Evolutionary conservation across 2,113 vertebrate genomes (phyloP).

Genomic region (Chaenocephalus aceratus): DNA sequence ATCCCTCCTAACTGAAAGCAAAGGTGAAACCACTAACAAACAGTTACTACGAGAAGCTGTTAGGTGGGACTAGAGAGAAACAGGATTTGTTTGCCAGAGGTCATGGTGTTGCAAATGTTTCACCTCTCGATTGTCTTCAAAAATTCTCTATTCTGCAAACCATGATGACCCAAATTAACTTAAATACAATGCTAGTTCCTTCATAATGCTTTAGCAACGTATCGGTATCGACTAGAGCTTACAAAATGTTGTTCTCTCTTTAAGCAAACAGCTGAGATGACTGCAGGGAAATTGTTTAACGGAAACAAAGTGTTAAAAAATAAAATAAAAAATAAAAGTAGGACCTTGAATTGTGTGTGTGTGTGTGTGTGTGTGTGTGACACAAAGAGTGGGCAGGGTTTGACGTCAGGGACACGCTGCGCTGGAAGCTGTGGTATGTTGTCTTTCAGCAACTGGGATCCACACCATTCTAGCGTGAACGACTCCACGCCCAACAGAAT

Average conservation of each 20-base stretch:
- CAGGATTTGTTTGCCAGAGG: not conserved
- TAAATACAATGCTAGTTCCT: not conserved
- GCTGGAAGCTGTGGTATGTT: constrained; percentile 49
- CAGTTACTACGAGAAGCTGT: too few species aligned
- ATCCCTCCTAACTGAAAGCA: not conserved
- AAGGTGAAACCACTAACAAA: too few species aligned
- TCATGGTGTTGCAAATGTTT: not conserved
- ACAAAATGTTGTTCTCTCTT: not conserved
- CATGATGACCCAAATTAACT: not conserved
- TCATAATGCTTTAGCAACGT: not conserved
- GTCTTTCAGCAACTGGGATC: constrained; percentile 48
- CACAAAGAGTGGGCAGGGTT: not conserved
- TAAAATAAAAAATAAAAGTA: too few species aligned
- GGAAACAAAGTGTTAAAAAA: not conserved
- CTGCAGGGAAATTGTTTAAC: too few species aligned
- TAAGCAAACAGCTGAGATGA: not conserved
- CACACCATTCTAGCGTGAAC: constrained; percentile 47
- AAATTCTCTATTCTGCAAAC: not conserved
- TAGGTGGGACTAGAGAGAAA: not conserved
- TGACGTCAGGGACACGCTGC: constrained; percentile 27
- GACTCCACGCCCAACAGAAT: constrained; percentile 24
- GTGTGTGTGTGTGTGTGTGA: not conserved
- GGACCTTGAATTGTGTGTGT: not conserved
- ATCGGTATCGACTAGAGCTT: not conserved
- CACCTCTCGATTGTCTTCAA: not conserved